A percentile compares a stretch with the other conserved stretches of the same genome.
Evolutionary conservation across 2,797 vertebrate species (phyloP).

Genomic region (Acanthurus leucopareius): DNA sequence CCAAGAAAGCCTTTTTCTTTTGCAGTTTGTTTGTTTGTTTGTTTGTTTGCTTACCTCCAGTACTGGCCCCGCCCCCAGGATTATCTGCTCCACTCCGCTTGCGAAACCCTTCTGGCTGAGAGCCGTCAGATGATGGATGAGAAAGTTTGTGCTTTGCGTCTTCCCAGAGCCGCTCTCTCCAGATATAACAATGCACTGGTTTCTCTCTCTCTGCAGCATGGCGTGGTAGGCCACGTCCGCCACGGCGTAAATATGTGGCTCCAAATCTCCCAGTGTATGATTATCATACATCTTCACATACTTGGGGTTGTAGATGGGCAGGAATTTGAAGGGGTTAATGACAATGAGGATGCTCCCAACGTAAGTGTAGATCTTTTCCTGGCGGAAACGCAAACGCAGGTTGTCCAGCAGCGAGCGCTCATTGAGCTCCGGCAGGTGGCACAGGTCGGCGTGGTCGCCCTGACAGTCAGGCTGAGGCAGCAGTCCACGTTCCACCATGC

Average conservation of each 20-base stretch:
- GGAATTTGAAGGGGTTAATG: constrained; percentile 98
- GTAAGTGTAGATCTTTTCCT: constrained; percentile 98
- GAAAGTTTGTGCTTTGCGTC: constrained; percentile 99
- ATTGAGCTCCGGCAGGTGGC: constrained; percentile 92
- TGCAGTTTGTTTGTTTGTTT: no score
- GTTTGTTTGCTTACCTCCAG: constrained; percentile 90
- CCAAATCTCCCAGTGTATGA: constrained; percentile 94
- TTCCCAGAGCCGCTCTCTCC: constrained; percentile 99
- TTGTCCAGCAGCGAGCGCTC: constrained; percentile 98
- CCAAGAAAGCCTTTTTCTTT: no score
- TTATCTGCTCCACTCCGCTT: constrained; percentile 99
- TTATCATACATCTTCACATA: constrained; percentile 99
- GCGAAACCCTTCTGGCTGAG: constrained; percentile 99
- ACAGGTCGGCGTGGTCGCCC: constrained; percentile 94
- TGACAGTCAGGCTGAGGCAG: constrained; percentile 93
- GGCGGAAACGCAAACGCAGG: constrained; percentile 95
- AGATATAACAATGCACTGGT: constrained; percentile 99
- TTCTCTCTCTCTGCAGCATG: constrained; percentile 94
- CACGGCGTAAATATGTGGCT: constrained; percentile 97
- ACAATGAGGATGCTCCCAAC: constrained; percentile 98
- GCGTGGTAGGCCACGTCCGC: constrained; percentile 97
- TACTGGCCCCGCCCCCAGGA: constrained; percentile 97
- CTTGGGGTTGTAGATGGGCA: constrained; percentile 99
- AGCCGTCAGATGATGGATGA: constrained; percentile 98
- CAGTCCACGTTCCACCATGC: constrained; percentile 94